A percentile compares a stretch with the other conserved stretches of the same genome.
phyloP scores from a whole-genome alignment of 2,888 invertebrate species.

The Drosophila formosana region DNA sequence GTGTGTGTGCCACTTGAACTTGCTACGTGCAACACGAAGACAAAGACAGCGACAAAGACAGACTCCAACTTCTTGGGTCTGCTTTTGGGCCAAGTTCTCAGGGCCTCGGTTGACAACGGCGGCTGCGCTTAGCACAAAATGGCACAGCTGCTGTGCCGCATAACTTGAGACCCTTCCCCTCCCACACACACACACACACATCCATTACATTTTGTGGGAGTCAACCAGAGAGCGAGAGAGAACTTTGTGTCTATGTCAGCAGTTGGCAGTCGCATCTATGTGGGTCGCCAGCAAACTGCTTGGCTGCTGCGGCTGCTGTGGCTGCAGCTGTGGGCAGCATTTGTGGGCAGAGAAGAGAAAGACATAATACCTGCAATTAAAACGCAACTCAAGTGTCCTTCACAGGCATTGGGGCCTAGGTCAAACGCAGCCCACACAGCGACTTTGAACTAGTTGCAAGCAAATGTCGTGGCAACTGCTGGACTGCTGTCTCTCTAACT shows the following conservation, averaged over 20 bases:
- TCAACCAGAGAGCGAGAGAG: conserved; percentile 5
- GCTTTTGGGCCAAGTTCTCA: conserved; percentile 35
- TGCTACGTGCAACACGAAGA: conserved; percentile 31
- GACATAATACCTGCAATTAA: conserved; percentile 83
- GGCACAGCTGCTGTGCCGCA: conserved; percentile 64
- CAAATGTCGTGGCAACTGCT: conserved; percentile 22
- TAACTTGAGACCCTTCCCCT: conserved; percentile 46
- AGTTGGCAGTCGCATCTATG: conserved; percentile 37
- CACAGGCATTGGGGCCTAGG: conserved; percentile 79
- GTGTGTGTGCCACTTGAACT: conserved; percentile 64
- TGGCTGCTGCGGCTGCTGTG: conserved; percentile 13
- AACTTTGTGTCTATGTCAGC: conserved; percentile 45
- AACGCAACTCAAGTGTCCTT: conserved; percentile 80
- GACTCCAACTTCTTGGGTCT: conserved; percentile 14
- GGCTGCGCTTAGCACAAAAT: conserved; percentile 51
- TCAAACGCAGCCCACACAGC: conserved; percentile 65
- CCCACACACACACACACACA: conserved; percentile 25
- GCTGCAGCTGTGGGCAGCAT: conserved; percentile 40
- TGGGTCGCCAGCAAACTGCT: conserved; percentile 34
- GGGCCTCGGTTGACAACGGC: conserved; percentile 38
- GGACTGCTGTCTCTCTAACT: conserved; percentile 21
- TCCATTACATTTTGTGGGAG: not conserved
- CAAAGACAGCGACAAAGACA: not conserved
- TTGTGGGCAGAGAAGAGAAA: conserved; percentile 64
- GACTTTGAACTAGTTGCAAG: conserved; percentile 75